Evolutionary conservation across 2,797 vertebrate species (phyloP).

Genomic region (Melanotaenia maccullochi): DNA sequence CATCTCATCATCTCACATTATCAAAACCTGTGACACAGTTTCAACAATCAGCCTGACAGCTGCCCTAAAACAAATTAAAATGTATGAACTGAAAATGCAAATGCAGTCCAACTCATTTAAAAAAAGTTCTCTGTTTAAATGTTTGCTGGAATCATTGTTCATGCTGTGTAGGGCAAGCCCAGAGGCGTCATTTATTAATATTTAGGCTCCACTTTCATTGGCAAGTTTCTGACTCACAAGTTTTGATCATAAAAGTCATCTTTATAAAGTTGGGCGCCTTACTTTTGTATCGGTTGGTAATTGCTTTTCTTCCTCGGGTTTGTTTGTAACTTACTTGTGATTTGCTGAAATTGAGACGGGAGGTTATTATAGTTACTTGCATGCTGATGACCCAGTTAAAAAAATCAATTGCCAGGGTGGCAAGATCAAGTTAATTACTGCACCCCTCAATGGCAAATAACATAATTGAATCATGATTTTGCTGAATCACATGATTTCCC

Average conservation of each 20-base stretch:
- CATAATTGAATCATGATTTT: constrained; percentile 39
- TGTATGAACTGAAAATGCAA: constrained; percentile 69
- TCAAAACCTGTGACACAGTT: constrained; percentile 64
- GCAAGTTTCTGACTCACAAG: constrained; percentile 23
- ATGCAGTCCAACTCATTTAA: constrained; percentile 45
- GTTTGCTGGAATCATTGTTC: constrained; percentile 56
- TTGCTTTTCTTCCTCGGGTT: not conserved
- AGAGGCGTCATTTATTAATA: constrained; percentile 56
- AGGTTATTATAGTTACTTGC: constrained; percentile 14
- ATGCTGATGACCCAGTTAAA: constrained; percentile 29
- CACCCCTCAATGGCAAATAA: constrained; percentile 16
- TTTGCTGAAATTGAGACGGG: constrained; percentile 4
- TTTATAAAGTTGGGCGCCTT: constrained; percentile 12
- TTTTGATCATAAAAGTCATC: constrained; percentile 14
- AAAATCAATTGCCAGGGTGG: constrained; percentile 23
- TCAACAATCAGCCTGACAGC: constrained; percentile 63
- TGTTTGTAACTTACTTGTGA: not conserved
- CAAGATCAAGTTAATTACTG: constrained; percentile 37
- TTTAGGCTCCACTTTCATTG: constrained; percentile 46
- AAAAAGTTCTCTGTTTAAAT: constrained; percentile 54
- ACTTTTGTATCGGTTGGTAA: constrained; percentile 17
- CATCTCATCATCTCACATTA: constrained; percentile 19
- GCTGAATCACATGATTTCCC: constrained; percentile 24
- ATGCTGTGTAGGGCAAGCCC: constrained; percentile 42
- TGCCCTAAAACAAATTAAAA: constrained; percentile 71